A percentile compares a stretch with the other conserved stretches of the same genome.
These are phyloP conservation scores for Hiodon tergisus DNA, from an alignment of 2,113 vertebrate genomes.

Conservation along the genomic window DNA sequence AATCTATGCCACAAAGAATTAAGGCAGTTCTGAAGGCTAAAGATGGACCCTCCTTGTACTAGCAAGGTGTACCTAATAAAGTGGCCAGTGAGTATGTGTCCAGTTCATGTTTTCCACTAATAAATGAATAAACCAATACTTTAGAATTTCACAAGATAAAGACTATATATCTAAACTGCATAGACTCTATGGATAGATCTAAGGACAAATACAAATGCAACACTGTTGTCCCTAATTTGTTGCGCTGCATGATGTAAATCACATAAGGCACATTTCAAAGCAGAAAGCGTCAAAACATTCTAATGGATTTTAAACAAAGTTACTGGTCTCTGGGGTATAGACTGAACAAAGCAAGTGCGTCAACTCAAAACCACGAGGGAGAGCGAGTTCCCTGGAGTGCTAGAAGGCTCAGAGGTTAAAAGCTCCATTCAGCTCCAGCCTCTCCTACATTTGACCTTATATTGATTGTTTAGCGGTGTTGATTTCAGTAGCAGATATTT, in stretches of 20 bases:
- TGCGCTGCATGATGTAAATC: not conserved
- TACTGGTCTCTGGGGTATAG: not conserved
- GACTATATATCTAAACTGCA: not conserved
- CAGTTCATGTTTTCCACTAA: no score
- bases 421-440: not conserved
- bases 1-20: no score
- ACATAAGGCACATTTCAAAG: not conserved
- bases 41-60: no score
- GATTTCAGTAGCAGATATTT: constrained; percentile 7
- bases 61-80: no score
- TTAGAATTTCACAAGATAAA: not conserved
- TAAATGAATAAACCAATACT: no score
- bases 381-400: not conserved
- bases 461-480: constrained; percentile 10
- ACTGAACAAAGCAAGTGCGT: not conserved
- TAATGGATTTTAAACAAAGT: not conserved
- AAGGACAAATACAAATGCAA: not conserved
- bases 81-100: no score
- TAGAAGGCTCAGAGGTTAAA: not conserved
- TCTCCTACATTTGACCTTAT: constrained; percentile 6
- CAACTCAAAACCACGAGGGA: not conserved
- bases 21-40: no score
- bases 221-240: not conserved
- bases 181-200: not conserved
- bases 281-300: not conserved